Evolutionary conservation across 2,797 vertebrate genomes (phyloP), one percentile per base, ranked within the genome.

Genomic region (Bradypodion pumilum): DNA sequence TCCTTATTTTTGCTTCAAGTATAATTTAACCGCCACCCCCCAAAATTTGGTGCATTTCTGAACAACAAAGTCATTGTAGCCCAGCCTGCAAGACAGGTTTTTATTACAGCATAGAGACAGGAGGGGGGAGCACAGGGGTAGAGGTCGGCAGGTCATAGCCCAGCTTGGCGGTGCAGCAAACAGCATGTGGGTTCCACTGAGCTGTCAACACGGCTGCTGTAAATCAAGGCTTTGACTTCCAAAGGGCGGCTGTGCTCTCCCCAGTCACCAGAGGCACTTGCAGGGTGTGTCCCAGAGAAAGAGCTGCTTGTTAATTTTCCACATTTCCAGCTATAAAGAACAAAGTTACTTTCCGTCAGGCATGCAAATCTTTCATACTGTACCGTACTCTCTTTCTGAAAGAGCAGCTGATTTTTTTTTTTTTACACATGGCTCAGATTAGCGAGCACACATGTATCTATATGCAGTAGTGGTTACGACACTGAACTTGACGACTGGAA

Each of bases 11-110:
- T 83, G 80, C 76, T 86, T 89, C 82, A 52, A 81, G 85, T 42
- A 49, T 40, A 66, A 5, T 25, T 68, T 25, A 19, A 82, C 70
- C 15, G 40, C 4, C 1, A 35, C 68, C 68, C 68, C 2, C 37
- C 3, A 66, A 79, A 60, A 65, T 12, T 16, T 0, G 63, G 82
- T 75, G 40, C 37, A 4, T 85, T 88, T 94, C 93, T 94, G 94
- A 96, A 97, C 96, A 97, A 97, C 95, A 95, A 94, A 94, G 94
- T 85, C 95, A 95, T 96, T 96, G 96, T 96, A 95, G 95, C 95
- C 95, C 94, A 80, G 83, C 91, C 94, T 91, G 96, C 96, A 94
- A 96, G 95, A 95, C 95, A 95, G 96, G 95, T 96, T 96, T 82
- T 97, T 96, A 94, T 95, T 94, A 89, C 87, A 84, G 81, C 49